Conservation (phyloP, 2,888 invertebrate species). For the Mesorhabditis sp. region DNA sequence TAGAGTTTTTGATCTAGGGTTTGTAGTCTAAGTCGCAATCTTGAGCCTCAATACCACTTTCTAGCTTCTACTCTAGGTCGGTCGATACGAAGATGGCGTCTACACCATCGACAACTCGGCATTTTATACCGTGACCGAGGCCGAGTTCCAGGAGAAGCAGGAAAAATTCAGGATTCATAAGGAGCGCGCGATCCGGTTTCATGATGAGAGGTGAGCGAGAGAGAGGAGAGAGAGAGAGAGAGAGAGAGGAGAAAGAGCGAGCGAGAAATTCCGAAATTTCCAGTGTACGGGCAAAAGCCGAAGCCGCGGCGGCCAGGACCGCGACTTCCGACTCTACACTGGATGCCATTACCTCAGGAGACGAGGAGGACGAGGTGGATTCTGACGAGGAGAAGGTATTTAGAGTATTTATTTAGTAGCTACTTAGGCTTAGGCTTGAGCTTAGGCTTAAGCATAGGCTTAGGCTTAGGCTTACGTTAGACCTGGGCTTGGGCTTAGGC, state of each 20-base stretch:
- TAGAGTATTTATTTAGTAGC: background rate
- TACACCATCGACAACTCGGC: constrained; percentile 43
- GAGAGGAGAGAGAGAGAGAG: constrained; percentile 8
- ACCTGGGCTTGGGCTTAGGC: background rate
- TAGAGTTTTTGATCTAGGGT: constrained; percentile 28
- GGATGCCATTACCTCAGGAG: background rate
- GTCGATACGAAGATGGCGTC: constrained; percentile 44
- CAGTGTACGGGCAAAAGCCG: background rate
- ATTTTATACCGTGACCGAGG: constrained; percentile 33
- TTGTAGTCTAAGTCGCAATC: too few relatives aligned
- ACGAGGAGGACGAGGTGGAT: background rate
- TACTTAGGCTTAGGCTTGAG: background rate
- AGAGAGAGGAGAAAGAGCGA: constrained; percentile 11
- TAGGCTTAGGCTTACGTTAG: background rate
- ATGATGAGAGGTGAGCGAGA: constrained; percentile 7
- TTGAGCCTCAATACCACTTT: background rate
- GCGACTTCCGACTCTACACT: background rate
- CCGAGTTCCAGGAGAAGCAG: constrained; percentile 21
- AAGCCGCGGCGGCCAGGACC: background rate
- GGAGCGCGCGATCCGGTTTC: background rate
- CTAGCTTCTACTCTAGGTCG: constrained; percentile 26
- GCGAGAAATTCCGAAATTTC: constrained; percentile 1
- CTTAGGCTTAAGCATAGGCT: background rate
- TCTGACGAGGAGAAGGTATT: background rate
- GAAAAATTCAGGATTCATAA: constrained; percentile 13